Conservation (phyloP, 2,113 vertebrate genomes). For the Gulo gulo region DNA sequence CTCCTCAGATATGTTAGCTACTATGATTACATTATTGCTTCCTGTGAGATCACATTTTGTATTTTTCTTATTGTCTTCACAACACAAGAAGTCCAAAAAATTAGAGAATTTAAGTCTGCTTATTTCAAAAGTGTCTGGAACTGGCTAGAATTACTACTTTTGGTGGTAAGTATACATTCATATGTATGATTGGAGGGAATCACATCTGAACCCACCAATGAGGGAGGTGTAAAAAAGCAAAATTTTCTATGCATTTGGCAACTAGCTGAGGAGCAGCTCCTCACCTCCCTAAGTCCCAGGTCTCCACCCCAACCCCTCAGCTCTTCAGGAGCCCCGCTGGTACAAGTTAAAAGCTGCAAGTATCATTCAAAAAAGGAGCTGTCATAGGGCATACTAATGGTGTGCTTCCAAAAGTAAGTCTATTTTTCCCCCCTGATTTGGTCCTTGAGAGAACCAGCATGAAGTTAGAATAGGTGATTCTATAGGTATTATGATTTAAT, state of each 20-base stretch:
- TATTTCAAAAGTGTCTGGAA: constrained; percentile 81
- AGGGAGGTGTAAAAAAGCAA: background rate
- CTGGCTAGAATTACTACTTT: constrained; percentile 79
- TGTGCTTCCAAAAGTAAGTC: background rate
- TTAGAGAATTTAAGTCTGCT: constrained; percentile 64
- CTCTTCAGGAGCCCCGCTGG: background rate
- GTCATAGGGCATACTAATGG: background rate
- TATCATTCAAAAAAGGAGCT: background rate
- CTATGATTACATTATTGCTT: constrained; percentile 80
- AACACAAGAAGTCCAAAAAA: constrained; percentile 71
- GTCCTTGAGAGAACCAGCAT: background rate
- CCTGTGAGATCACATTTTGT: constrained; percentile 79
- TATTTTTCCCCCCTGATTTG: background rate
- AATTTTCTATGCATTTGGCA: background rate
- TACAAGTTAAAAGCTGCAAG: background rate
- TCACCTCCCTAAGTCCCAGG: background rate
- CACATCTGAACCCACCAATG: background rate
- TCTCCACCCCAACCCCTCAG: background rate
- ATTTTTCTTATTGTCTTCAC: constrained; percentile 75
- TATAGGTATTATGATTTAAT: background rate
- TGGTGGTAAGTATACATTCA: constrained; percentile 72
- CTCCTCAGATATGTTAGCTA: constrained; percentile 73
- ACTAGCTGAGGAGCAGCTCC: background rate
- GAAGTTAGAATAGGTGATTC: background rate
- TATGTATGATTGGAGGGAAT: background rate